Evolutionary conservation across 2,113 vertebrate genomes (phyloP).

Genomic region (Leptodactylus fuscus): DNA sequence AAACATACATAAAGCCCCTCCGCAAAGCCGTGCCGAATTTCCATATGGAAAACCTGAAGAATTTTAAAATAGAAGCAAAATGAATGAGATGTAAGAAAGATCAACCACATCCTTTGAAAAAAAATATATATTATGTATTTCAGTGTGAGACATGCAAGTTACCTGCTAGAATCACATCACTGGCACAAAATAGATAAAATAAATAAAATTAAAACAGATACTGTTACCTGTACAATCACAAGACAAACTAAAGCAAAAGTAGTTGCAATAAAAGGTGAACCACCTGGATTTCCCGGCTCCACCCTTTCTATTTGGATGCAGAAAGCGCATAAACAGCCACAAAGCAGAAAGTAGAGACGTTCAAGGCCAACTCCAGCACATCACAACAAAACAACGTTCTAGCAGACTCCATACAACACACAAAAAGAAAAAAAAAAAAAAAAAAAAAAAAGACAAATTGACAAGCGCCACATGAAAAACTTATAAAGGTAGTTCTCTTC

Average conservation of each 20-base stretch:
- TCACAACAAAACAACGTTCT: background rate
- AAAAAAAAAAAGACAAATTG: background rate
- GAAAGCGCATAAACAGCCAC: background rate
- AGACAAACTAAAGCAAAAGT: background rate
- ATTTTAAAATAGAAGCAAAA: no score
- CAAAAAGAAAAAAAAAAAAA: background rate
- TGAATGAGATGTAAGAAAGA: no score
- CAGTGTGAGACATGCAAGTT: no score
- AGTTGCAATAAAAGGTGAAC: background rate
- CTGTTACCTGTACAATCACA: background rate
- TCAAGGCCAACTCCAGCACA: conserved; percentile 32
- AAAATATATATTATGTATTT: no score
- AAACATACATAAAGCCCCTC: no score
- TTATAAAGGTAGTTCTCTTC: background rate
- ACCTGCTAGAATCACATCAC: no score
- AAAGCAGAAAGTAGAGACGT: background rate
- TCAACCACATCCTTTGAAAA: no score
- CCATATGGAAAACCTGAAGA: no score
- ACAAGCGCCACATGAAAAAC: background rate
- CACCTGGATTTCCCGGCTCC: background rate
- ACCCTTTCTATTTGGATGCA: background rate
- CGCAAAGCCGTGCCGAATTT: no score
- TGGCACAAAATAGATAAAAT: no score
- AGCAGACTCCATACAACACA: no score
- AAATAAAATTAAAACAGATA: no score